These are phyloP conservation scores for Oppia nitens DNA, from an alignment of 1,140 invertebrate species.

Conservation along the genomic window DNA sequence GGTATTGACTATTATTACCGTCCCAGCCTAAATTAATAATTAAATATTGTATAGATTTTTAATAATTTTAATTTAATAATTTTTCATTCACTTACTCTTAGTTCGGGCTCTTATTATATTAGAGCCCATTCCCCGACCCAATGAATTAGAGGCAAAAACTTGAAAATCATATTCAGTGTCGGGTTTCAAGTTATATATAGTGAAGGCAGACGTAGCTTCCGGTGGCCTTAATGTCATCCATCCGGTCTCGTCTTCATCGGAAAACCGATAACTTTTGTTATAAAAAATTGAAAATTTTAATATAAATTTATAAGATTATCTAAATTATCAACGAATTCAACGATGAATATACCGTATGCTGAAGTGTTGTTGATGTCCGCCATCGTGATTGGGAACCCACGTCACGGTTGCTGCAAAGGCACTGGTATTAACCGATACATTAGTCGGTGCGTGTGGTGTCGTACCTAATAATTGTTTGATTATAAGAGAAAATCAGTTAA, in stretches of 20 bases:
- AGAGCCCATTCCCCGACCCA: conserved; percentile 88
- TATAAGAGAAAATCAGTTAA: neutral
- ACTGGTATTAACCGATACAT: conserved; percentile 63
- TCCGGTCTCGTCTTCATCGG: conserved; percentile 29
- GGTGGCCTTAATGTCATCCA: conserved; percentile 76
- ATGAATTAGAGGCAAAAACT: conserved; percentile 78
- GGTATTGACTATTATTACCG: neutral
- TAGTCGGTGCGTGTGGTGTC: conserved; percentile 87
- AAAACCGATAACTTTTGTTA: conserved; percentile 40
- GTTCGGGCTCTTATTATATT: conserved; percentile 75
- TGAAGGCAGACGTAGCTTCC: conserved; percentile 61
- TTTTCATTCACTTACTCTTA: conserved; percentile 66
- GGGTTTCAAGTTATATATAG: conserved; percentile 71
- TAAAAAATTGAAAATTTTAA: neutral
- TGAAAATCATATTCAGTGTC: conserved; percentile 89
- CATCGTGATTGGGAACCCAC: conserved; percentile 88
- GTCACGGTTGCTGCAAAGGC: conserved; percentile 71
- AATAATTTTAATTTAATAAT: too few species aligned
- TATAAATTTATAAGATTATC: too few species aligned
- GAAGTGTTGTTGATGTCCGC: conserved; percentile 78
- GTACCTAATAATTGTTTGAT: conserved; percentile 40
- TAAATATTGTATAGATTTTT: neutral
- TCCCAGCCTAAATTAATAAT: neutral
- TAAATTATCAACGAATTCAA: too few species aligned
- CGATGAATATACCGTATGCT: conserved; percentile 12